These are phyloP conservation scores for Dipodomys merriami DNA, from an alignment of 2,113 vertebrate species.

Conservation along the genomic window DNA sequence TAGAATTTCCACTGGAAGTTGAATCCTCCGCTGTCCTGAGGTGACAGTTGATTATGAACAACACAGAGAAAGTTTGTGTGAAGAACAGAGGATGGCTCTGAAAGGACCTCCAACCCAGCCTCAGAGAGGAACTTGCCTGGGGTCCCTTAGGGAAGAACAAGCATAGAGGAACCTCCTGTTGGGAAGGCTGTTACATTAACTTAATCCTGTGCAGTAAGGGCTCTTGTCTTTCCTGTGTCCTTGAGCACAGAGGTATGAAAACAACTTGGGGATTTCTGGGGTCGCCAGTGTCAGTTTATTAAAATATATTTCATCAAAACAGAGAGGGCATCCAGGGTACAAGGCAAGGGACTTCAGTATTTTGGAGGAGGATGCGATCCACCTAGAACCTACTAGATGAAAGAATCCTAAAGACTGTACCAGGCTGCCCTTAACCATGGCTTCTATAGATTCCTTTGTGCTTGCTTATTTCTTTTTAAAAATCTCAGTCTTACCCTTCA, in stretches of 20 bases:
- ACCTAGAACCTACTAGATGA: not conserved
- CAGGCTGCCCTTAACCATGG: not conserved
- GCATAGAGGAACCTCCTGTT: not conserved
- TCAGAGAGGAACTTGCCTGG: not conserved
- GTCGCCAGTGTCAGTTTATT: not conserved
- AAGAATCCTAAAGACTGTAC: not conserved
- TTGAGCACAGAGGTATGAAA: not conserved
- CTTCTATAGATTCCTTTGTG: not conserved
- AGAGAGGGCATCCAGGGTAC: not conserved
- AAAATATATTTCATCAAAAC: not conserved
- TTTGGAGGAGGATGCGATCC: not conserved
- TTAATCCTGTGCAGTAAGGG: not conserved
- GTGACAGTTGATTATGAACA: not conserved
- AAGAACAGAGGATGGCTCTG: not conserved
- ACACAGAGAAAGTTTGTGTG: not conserved
- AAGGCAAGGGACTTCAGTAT: not conserved
- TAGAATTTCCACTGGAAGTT: slow-evolving; percentile 14
- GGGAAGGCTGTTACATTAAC: not conserved
- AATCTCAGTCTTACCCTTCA: not conserved
- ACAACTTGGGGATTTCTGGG: not conserved
- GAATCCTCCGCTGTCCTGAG: not conserved
- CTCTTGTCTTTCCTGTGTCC: rapidly evolving
- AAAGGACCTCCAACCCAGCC: not conserved
- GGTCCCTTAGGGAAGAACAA: not conserved
- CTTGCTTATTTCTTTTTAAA: not conserved